Evolutionary conservation across 1,140 invertebrate genomes (phyloP), one percentile per base, ranked within the genome.

Genomic region (Schmidtea mediterranea): DNA sequence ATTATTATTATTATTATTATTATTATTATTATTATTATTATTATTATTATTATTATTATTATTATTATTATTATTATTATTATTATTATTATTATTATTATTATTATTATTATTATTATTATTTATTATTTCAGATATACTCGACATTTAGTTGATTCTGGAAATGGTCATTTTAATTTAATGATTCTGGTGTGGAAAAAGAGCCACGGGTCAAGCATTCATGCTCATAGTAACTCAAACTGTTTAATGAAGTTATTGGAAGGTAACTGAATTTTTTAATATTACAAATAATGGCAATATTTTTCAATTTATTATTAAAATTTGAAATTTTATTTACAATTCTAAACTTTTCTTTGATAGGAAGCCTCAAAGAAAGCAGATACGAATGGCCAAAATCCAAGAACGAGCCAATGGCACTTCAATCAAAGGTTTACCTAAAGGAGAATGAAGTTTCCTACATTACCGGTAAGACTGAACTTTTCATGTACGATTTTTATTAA

Each of bases 121-220:
- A 32, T 6, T 32, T 32, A 3, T 10, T 32, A 32, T 32, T 32
- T 38, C 56, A 64, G 62, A 46, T 64, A 64, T 49, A 63, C 62
- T 9, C 48, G 62, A 19, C 63, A 64, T 51, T 46, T 64, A 22
- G 59, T 63, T 1, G 61, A 64, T 46, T 49, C 36, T 16, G 61
- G 61, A 2, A 95, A 97, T 63, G 89, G 83, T 1, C 87, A 82
- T 62, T 98, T 90, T 64, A 97, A 98, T 66, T 69, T 98, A 52
- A 86, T 98, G 76, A 71, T 92, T 18, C 62, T 98, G 0, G 94
- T 87, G 63, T 98, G 90, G 90, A 80, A 81, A 23, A 81, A 89
- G 60, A 81, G 81, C 22, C 82, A 92, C 52, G 80, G 78, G 0
- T 89, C 83, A 0, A 75, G 79, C 13, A 90, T 98, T 53, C 90